Evolutionary conservation across 2,113 vertebrate genomes (phyloP).

Genomic region (Mirounga angustirostris): DNA sequence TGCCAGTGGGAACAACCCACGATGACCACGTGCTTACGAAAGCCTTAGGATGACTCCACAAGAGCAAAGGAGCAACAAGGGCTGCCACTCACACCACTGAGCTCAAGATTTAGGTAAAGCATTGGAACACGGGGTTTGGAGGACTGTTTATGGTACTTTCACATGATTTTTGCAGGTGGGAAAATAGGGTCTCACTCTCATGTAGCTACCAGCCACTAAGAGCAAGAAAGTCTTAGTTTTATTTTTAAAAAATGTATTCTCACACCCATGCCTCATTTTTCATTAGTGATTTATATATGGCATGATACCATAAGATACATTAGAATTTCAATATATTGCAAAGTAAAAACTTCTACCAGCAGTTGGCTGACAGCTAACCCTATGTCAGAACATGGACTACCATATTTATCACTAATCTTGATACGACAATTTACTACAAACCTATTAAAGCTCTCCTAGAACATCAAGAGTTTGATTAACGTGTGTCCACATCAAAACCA

Average conservation of each 20-base stretch:
- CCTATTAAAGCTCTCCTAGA: neutral
- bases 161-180: neutral
- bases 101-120: fast-evolving
- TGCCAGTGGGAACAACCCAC: fast-evolving
- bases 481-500: neutral
- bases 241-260: neutral
- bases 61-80: fast-evolving
- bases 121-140: neutral
- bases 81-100: fast-evolving
- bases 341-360: neutral
- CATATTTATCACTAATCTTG: neutral
- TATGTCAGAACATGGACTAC: neutral
- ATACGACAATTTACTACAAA: neutral
- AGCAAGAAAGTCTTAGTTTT: neutral
- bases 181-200: neutral
- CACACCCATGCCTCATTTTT: neutral
- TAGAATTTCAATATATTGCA: neutral
- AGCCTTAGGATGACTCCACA: neutral
- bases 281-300: neutral
- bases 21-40: fast-evolving
- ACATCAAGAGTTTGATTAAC: neutral
- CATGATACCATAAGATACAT: neutral
- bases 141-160: neutral
- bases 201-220: neutral
- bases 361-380: neutral